Percentiles rank a stretch among this genome's conserved stretches.
phyloP scores from a whole-genome alignment of 2,888 invertebrate genomes.

The Agrochola circellaris region DNA sequence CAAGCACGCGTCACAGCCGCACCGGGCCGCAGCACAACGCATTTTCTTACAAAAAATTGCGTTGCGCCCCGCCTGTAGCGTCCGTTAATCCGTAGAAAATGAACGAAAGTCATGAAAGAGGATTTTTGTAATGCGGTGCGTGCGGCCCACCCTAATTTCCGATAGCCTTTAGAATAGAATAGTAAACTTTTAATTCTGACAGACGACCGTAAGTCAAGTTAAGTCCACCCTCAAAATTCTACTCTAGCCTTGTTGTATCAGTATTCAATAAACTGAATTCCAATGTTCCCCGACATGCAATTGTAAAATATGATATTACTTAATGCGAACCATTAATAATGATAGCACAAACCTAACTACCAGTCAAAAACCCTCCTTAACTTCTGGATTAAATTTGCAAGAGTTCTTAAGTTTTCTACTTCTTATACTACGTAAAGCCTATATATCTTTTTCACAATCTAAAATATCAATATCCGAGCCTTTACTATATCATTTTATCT shows the following conservation, averaged over 20 bases:
- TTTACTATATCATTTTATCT: background rate
- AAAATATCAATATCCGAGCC: background rate
- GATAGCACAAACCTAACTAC: background rate
- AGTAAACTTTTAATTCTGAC: too few relatives aligned
- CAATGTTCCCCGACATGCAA: background rate
- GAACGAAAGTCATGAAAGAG: background rate
- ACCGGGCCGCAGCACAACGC: background rate
- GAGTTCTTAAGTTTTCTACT: background rate
- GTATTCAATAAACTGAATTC: background rate
- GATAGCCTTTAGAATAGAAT: background rate
- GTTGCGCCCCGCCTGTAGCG: too few relatives aligned
- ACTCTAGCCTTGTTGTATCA: background rate
- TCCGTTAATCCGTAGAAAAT: background rate
- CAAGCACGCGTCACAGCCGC: background rate
- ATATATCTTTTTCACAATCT: background rate
- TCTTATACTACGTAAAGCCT: background rate
- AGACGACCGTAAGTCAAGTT: too few relatives aligned
- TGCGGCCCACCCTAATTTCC: background rate
- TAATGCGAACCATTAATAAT: background rate
- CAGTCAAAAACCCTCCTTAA: background rate
- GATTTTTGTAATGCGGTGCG: background rate
- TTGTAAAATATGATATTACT: background rate
- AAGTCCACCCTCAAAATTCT: background rate
- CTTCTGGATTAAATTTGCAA: background rate
- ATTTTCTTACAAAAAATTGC: background rate